Conservation (phyloP, 2,888 invertebrate species). For the Apodemia zela region DNA sequence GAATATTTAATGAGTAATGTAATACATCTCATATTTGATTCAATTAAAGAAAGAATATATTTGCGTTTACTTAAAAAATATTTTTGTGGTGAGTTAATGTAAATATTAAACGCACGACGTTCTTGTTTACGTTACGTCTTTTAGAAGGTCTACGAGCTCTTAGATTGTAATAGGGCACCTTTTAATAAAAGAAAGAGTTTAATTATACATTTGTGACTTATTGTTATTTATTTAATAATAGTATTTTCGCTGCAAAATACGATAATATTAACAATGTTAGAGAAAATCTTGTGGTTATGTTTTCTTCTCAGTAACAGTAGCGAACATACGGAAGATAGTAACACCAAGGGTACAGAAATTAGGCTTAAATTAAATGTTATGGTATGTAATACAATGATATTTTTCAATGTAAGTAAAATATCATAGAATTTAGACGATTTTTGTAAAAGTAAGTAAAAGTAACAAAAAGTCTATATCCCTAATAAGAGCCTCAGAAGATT, state of each 20-base stretch:
- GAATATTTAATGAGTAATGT: no score
- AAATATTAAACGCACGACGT: background rate
- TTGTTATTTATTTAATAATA: constrained; percentile 10
- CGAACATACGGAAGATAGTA: background rate
- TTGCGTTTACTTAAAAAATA: background rate
- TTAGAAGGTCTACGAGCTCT: constrained; percentile 6
- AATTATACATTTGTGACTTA: constrained; percentile 6
- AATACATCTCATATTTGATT: no score
- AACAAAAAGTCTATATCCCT: no score
- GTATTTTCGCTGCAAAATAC: background rate
- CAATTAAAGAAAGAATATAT: background rate
- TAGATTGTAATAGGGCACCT: constrained; percentile 2
- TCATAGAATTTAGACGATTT: no score
- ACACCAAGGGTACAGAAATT: no score
- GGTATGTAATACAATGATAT: no score
- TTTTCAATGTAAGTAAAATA: no score
- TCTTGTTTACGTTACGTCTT: background rate
- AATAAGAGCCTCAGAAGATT: no score
- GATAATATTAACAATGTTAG: background rate
- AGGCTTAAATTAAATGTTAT: no score
- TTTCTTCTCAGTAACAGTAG: background rate
- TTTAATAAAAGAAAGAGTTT: background rate
- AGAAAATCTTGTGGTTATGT: background rate
- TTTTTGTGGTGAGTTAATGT: background rate
- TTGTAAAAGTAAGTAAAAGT: no score